These are phyloP conservation scores for Schizaphis graminum DNA, from an alignment of 2,888 invertebrate genomes.

Conservation along the genomic window DNA sequence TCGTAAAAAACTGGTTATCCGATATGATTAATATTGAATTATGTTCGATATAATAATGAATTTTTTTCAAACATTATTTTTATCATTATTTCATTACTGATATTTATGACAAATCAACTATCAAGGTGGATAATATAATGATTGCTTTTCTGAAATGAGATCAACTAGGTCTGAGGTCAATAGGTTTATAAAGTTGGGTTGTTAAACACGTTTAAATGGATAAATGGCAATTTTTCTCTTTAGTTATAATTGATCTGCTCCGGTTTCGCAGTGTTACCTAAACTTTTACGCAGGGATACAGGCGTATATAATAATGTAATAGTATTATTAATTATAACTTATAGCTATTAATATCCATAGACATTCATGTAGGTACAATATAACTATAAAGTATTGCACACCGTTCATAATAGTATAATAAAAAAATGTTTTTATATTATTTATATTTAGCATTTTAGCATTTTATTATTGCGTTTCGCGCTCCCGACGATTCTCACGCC, in stretches of 20 bases:
- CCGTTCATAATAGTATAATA: not conserved
- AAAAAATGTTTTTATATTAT: not conserved
- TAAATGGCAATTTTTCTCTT: constrained; percentile 36
- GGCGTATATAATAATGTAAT: not conserved
- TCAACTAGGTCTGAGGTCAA: constrained; percentile 33
- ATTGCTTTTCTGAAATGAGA: constrained; percentile 55
- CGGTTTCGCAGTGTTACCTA: not conserved
- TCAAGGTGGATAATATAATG: constrained; percentile 16
- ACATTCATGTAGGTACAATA: not conserved
- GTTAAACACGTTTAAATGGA: constrained; percentile 55
- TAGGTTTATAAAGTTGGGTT: constrained; percentile 19
- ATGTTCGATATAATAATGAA: constrained; percentile 13
- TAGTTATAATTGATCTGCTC: not conserved
- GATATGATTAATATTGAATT: constrained; percentile 41
- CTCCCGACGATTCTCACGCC: not conserved
- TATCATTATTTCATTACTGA: not conserved
- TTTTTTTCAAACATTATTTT: not conserved
- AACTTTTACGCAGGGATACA: not conserved
- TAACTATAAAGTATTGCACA: not conserved
- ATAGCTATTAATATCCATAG: not conserved
- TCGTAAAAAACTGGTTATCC: constrained; percentile 32
- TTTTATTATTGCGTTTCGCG: not conserved
- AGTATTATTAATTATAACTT: not conserved
- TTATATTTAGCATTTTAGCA: not conserved
- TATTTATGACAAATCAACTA: not conserved